Percentiles rank a stretch among this genome's conserved stretches.
Evolutionary conservation across 1,140 invertebrate genomes (phyloP).

Genomic region (Stratiolaelaps scimitus): DNA sequence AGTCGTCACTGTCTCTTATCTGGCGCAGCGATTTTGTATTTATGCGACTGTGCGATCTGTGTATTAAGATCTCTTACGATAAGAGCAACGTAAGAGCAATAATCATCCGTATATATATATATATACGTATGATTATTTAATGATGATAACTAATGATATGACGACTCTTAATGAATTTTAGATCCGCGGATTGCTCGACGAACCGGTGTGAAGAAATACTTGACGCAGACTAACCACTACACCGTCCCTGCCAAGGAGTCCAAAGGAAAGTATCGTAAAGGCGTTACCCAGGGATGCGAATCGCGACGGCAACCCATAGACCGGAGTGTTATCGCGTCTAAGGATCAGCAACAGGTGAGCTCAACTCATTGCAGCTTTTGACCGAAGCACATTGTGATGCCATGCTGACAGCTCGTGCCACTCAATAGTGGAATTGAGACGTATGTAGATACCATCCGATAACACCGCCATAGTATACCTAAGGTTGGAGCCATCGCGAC

Average conservation of each 20-base stretch:
- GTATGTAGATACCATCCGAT: no score
- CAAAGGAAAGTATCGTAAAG: conserved; percentile 26
- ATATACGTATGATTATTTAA: not conserved
- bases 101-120: no score
- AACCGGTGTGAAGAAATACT: conserved; percentile 20
- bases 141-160: not conserved
- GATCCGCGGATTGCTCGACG: conserved; percentile 20
- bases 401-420: no score
- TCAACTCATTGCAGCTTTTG: no score
- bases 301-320: no score
- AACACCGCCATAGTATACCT: no score
- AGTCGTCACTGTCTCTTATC: no score
- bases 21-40: not conserved
- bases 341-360: no score
- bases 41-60: not conserved
- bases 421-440: no score
- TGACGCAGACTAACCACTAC: conserved; percentile 17
- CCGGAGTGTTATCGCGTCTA: no score
- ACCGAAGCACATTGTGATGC: no score
- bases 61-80: not conserved
- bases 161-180: not conserved
- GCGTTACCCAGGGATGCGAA: not conserved
- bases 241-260: conserved; percentile 10
- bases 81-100: not conserved
- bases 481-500: no score